Base-by-base conservation (phyloP, 2,797 vertebrate genomes). In the Acanthopagrus latus region DNA sequence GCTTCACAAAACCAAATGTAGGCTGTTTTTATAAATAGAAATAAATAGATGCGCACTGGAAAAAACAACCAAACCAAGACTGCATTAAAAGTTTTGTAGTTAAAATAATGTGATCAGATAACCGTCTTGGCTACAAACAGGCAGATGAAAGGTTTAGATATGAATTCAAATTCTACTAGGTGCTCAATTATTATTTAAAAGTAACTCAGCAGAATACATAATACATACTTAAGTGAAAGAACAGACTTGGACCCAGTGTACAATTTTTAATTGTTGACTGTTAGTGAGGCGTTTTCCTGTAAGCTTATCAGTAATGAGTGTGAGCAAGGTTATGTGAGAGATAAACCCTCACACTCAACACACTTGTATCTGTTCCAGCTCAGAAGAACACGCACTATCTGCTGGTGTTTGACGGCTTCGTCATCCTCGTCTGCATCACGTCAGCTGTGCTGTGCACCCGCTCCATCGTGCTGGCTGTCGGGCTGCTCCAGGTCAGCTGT, bases 371-470 rank as follows among this genome's bases (percentile, higher is more conserved):
- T 85, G 41, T 93, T 93, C 72, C 91, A 97, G 97, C 95, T 80
- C 96, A 98, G 94, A 99, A 97, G 65, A 98, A 96, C 85, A 95
- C 94, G 0, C 96, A 96, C 50, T 98, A 97, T 76, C 92, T 96
- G 17, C 94, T 99, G 85, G 85, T 96, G 48, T 99, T 99, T 73
- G 98, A 99, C 69, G 95, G 89, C 2, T 97, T 97, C 83, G 96
- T 99, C 82, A 98, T 99, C 25, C 63, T 97, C 41, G 91, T 96
- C 62, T 99, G 98, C 85, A 74, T 98, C 85, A 95, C 94, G 0
- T 99, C 98, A 14, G 96, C 97, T 0, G 91, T 96, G 81, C 93
- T 99, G 55, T 99, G 98, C 88, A 95, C 95, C 0, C 95, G 98
- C 65, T 99, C 98, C 50, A 96, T 99, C 25, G 52, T 98, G 21